Evolutionary conservation across 2,113 vertebrate genomes (phyloP), one percentile per base, ranked within the genome.

Genomic region (Ia io): DNA sequence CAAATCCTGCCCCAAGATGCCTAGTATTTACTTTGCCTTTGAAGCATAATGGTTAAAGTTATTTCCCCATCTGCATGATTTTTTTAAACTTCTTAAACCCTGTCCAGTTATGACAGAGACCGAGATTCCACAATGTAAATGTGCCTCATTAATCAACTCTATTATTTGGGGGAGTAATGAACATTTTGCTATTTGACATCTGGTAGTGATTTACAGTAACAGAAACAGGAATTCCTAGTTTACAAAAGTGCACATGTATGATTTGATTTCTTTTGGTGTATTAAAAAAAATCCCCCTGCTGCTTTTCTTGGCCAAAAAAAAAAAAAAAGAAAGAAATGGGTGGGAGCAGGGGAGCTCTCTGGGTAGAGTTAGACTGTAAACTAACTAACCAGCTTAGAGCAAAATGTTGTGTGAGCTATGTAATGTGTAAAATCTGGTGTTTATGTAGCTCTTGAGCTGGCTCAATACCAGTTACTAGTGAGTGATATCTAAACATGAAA

Each of bases 401-500:
- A 82, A 92, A 98, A 79, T 96, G 96, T 94, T 95, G 84, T 95
- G 69, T 97, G 97, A 97, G 93, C 88, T 67, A 88, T 74, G 42
- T 94, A 97, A 98, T 96, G 95, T 97, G 88, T 94, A 98, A 98
- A 98, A 97, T 97, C 97, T 98, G 97, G 95, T 98, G 95, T 98
- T 98, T 98, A 98, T 97, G 95, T 86, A 98, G 96, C 88, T 98
- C 94, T 98, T 77, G 80, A 95, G 70, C 96, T 98, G 98, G 97
- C 95, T 98, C 61, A 80, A 92, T 95, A 97, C 97, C 98, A 98
- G 97, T 98, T 97, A 96, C 97, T 97, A 17, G 12, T 98, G 97
- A 98, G 97, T 95, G 93, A 98, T 98, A 98, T 92, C 97, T 98
- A 98, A 98, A 98, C 98, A 98, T 97, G 97, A 98, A 98, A 98